Evolutionary conservation across 2,888 invertebrate genomes (phyloP).

Genomic region (Aelia acuminata): DNA sequence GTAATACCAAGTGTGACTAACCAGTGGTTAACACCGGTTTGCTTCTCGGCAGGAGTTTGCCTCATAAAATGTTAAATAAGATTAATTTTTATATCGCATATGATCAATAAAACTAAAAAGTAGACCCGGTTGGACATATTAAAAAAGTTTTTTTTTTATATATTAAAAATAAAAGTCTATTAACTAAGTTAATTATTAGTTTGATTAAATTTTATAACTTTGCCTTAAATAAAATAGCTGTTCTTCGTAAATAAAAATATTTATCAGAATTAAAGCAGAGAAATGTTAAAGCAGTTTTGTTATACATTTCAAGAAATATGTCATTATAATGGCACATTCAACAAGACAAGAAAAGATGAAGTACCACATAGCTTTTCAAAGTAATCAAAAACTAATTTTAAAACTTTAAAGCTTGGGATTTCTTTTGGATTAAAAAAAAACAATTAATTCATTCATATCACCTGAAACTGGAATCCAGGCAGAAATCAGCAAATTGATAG

Average conservation of each 20-base stretch:
- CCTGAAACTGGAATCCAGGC: slow-evolving; percentile 39
- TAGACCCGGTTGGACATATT: too few species aligned
- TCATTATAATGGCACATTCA: too few species aligned
- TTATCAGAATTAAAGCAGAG: neutral
- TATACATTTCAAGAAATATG: too few species aligned
- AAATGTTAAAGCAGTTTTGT: neutral
- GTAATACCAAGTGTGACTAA: too few species aligned
- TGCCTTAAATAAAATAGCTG: neutral
- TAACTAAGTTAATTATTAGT: neutral
- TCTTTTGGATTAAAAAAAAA: neutral
- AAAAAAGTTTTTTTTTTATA: too few species aligned
- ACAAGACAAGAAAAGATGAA: too few species aligned
- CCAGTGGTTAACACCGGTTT: too few species aligned
- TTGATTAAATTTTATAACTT: neutral
- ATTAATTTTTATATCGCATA: too few species aligned
- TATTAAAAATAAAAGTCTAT: neutral
- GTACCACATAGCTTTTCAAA: too few species aligned
- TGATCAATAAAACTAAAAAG: too few species aligned
- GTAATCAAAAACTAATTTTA: neutral
- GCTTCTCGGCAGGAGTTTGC: too few species aligned
- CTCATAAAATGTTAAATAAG: too few species aligned
- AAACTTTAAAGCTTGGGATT: neutral
- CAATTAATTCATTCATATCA: slow-evolving; percentile 10
- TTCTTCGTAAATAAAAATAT: neutral
- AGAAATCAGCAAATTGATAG: slow-evolving; percentile 29